Evolutionary conservation across 2,888 invertebrate species (phyloP).

Genomic region (Melangyna quadrimaculata): DNA sequence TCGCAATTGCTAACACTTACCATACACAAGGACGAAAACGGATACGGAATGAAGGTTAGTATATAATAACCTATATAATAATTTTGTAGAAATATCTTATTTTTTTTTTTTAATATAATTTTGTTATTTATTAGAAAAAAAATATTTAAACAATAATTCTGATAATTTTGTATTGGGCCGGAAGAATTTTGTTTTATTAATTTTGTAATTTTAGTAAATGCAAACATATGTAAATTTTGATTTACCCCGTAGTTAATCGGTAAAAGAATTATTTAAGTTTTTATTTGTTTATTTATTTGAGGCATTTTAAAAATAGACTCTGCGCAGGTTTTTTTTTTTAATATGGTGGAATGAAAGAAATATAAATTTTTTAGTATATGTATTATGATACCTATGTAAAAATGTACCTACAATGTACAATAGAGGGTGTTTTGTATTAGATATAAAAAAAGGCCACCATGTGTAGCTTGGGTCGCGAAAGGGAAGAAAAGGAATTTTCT

Average conservation of each 20-base stretch:
- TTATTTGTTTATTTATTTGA: neutral
- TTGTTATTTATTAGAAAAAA: slow-evolving; percentile 9
- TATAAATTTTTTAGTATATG: too few relatives aligned
- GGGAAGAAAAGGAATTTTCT: too few relatives aligned
- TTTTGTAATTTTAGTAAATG: neutral
- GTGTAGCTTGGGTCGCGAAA: too few relatives aligned
- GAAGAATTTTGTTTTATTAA: neutral
- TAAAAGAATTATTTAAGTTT: neutral
- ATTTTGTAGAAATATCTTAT: neutral
- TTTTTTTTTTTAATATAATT: slow-evolving; percentile 7
- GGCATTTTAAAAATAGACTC: neutral
- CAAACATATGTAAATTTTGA: neutral
- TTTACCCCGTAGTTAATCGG: neutral
- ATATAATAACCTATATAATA: neutral
- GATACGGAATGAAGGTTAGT: slow-evolving; percentile 81
- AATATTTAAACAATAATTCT: neutral
- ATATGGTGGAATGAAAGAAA: too few relatives aligned
- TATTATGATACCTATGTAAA: too few relatives aligned
- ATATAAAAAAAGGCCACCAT: too few relatives aligned
- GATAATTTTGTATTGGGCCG: neutral
- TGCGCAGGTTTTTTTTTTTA: too few relatives aligned
- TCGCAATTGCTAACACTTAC: slow-evolving; percentile 80
- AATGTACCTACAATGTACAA: too few relatives aligned
- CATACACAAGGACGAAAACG: slow-evolving; percentile 81
- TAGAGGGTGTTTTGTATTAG: too few relatives aligned